These are phyloP conservation scores for Aphidius ervi DNA, from an alignment of 1,140 invertebrate genomes.

Conservation along the genomic window DNA sequence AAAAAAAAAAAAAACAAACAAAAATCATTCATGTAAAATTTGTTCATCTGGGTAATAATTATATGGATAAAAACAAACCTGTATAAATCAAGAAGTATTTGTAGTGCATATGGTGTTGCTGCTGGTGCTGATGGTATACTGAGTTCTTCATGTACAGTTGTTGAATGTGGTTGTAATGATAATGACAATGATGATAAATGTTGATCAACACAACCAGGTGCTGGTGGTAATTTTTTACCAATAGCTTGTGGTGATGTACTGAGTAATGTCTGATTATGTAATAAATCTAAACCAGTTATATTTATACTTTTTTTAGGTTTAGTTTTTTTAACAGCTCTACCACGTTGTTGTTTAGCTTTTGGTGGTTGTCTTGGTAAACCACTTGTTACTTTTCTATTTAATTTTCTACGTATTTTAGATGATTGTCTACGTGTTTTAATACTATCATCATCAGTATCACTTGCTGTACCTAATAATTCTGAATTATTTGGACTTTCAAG, in stretches of 20 bases:
- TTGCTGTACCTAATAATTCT: conserved; percentile 41
- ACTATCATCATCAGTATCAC: conserved; percentile 44
- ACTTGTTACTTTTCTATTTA: conserved; percentile 46
- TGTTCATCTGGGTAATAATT: neutral
- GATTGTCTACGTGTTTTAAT: conserved; percentile 41
- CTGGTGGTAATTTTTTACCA: conserved; percentile 70
- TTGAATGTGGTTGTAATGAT: conserved; percentile 54
- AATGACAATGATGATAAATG: conserved; percentile 72
- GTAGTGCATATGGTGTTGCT: conserved; percentile 78
- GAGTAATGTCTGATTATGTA: conserved; percentile 85
- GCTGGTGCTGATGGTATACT: conserved; percentile 72
- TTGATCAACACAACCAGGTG: conserved; percentile 86
- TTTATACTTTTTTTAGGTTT: conserved; percentile 64
- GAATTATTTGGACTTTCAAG: conserved; percentile 46
- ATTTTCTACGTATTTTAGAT: conserved; percentile 50
- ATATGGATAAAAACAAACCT: conserved; percentile 31
- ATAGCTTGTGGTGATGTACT: conserved; percentile 71
- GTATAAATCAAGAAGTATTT: conserved; percentile 79
- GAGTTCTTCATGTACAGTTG: conserved; percentile 72
- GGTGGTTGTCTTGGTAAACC: conserved; percentile 42
- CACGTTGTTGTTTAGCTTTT: conserved; percentile 42
- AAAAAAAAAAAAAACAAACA: conserved; percentile 4
- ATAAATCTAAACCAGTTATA: conserved; percentile 80
- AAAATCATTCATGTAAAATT: neutral
- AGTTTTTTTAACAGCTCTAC: conserved; percentile 53